Evolutionary conservation across 2,888 invertebrate species (phyloP).

Genomic region (Eristalis arbustorum): DNA sequence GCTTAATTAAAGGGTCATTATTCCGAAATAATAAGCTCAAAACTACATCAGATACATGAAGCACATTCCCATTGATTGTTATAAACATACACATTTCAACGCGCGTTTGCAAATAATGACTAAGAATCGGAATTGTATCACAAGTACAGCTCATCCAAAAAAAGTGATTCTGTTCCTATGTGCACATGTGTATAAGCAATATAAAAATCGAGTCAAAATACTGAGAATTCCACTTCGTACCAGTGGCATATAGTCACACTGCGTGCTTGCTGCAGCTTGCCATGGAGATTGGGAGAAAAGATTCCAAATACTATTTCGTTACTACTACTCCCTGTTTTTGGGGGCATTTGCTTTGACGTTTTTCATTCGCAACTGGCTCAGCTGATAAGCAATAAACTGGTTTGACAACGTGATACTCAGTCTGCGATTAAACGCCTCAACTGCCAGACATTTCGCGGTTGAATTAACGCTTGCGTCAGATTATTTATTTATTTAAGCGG

Average conservation of each 20-base stretch:
- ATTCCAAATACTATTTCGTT: background rate
- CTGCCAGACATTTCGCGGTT: conserved; percentile 13
- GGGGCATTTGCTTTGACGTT: conserved; percentile 9
- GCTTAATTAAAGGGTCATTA: background rate
- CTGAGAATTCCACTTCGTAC: conserved; percentile 11
- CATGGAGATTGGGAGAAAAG: background rate
- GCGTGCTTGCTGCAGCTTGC: background rate
- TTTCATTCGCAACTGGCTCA: background rate
- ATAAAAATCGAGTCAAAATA: background rate
- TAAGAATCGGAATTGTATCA: background rate
- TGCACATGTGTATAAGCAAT: background rate
- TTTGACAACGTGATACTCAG: conserved; percentile 20
- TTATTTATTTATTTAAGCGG: background rate
- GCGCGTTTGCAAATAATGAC: background rate
- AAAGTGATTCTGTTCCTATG: background rate
- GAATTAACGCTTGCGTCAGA: conserved; percentile 1
- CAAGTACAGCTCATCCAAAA: background rate
- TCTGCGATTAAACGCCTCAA: conserved; percentile 14
- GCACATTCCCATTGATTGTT: background rate
- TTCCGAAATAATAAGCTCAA: background rate
- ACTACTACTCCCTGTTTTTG: background rate
- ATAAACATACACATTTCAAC: background rate
- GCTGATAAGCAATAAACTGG: conserved; percentile 30
- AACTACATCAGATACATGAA: background rate
- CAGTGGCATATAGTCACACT: background rate